Evolutionary conservation across 2,797 vertebrate genomes (phyloP), one percentile per base, ranked within the genome.

Genomic region (Aerospiza tachiro): DNA sequence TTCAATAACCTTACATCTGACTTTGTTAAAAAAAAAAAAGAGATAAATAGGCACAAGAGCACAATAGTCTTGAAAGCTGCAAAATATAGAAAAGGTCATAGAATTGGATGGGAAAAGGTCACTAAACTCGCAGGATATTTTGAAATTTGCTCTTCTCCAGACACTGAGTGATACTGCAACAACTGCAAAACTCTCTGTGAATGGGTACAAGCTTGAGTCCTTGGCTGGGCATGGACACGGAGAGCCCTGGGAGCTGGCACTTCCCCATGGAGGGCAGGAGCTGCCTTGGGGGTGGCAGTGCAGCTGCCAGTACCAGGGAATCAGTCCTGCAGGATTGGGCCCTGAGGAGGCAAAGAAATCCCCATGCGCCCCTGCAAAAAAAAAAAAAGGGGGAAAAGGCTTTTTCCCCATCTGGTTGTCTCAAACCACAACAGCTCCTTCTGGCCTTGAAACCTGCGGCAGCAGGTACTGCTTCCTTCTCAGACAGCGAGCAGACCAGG

Each of bases 361-460:
- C 9, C 25, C 31, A n/a, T 0, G 0, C 1, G 74, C 6, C n/a
- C 21, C 10, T 17, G 4, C 1, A 1, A 9, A 62, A 40, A 56
- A 36, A 56, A 56, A 14, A 33, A 5, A n/a, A n/a, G n/a, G n/a
- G 26, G 5, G 10, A 79, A 82, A 52, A 8, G 20, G n/a, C 7
- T 44, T 77, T 67, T 68, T 29, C 9, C 42, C 25, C 67, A 6
- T 53, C 53, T 33, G 11, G 3, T 19, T n/a, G 22, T 71, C 18
- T 80, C 50, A 85, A 77, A 71, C 8, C 31, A 62, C 28, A 65
- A 16, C 18, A 79, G 23, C 8, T 86, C 40, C 45, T 79, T 36
- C 45, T 56, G 58, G 12, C 36, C 18, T 70, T 25, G 78, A 80
- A 85, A 31, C 8, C n/a, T 40, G 18, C 0, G 1, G 22, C 22